phyloP scores from a whole-genome alignment of 2,113 vertebrate species.

The Acinonyx jubatus region DNA sequence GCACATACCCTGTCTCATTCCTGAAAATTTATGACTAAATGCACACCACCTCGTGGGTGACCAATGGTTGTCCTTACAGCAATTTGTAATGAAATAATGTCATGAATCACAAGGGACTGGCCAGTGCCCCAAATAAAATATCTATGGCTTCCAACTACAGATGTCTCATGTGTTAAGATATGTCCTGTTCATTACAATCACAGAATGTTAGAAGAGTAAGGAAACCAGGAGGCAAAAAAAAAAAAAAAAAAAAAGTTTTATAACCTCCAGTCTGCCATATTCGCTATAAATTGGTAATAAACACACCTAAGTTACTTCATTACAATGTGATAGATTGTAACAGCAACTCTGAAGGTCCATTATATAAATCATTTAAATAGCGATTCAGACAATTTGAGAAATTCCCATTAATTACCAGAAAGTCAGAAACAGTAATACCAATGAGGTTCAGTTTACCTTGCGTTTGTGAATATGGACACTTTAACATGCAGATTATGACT shows the following conservation, averaged over 20 bases:
- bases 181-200: conserved; percentile 24
- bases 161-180: not conserved
- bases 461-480: conserved; percentile 80
- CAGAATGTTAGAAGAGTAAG: not conserved
- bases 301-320: conserved; percentile 83
- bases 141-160: conserved; percentile 21
- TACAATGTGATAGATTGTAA: conserved; percentile 85
- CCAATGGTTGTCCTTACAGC: conserved; percentile 43
- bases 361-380: conserved; percentile 88
- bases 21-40: conserved; percentile 61
- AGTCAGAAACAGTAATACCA: conserved; percentile 77
- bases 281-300: conserved; percentile 84
- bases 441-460: conserved; percentile 79
- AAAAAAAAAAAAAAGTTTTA: conserved; percentile 54
- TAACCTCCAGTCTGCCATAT: conserved; percentile 77
- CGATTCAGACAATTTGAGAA: conserved; percentile 84
- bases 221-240: conserved; percentile 29
- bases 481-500: conserved; percentile 81
- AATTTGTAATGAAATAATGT: conserved; percentile 59
- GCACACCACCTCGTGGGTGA: conserved; percentile 38
- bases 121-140: conserved; percentile 19
- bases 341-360: conserved; percentile 83
- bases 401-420: conserved; percentile 87
- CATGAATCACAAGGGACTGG: conserved; percentile 57
- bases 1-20: conserved; percentile 1